Percentiles rank a stretch among this genome's conserved stretches.
Conservation (phyloP, 2,797 vertebrate species). For the Rhadinocentrus ornatus region DNA sequence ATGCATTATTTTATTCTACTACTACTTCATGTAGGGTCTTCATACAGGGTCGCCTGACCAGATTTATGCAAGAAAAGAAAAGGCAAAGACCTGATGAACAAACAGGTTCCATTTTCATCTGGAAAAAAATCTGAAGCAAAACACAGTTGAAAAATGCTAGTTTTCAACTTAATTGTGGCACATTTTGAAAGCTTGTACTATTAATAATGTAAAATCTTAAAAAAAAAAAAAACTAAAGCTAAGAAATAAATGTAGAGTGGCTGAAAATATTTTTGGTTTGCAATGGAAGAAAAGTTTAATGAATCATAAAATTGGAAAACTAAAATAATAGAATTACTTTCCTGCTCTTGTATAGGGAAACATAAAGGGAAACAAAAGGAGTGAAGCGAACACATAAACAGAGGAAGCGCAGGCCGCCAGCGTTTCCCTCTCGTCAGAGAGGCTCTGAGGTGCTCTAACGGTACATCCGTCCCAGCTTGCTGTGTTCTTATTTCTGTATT, state of each 20-base stretch:
- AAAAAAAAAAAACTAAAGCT: neutral
- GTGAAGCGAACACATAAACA: slow-evolving; percentile 11
- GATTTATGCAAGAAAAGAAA: neutral
- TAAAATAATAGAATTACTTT: neutral
- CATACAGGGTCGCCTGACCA: too few relatives aligned
- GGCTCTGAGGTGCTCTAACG: slow-evolving; percentile 27
- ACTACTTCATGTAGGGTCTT: neutral
- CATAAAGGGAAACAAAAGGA: neutral
- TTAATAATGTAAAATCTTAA: neutral
- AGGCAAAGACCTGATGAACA: neutral
- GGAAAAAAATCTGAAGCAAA: neutral
- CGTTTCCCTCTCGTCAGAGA: slow-evolving; percentile 20
- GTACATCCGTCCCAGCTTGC: slow-evolving; percentile 38
- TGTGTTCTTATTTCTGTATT: slow-evolving; percentile 31
- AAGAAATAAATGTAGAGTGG: neutral
- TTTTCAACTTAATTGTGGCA: neutral
- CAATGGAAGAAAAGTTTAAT: too few relatives aligned
- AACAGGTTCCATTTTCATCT: neutral
- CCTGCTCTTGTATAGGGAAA: neutral
- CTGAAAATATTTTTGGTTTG: neutral
- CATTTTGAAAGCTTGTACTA: neutral
- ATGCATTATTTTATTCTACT: neutral
- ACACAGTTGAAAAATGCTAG: neutral
- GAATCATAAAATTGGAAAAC: neutral
- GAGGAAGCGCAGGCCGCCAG: slow-evolving; percentile 37